Conservation (phyloP, 2,113 vertebrate genomes). For the Genyomyrus donnyi region DNA sequence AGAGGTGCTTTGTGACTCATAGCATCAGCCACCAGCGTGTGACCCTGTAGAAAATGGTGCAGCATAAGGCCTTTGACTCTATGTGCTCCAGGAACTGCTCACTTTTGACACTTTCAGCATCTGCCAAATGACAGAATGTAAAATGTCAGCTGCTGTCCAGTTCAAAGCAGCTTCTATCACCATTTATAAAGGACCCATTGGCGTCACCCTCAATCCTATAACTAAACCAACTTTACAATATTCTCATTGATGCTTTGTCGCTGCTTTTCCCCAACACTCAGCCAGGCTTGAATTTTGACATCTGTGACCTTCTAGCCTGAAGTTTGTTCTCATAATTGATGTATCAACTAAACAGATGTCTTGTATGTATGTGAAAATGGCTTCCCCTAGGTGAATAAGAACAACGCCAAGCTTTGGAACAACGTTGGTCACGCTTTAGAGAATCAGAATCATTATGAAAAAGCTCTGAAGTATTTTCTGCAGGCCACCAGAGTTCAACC, state of each 20-base stretch:
- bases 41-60: background rate
- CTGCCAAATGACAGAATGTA: background rate
- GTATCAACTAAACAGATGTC: background rate
- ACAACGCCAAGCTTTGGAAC: conserved; percentile 97
- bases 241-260: background rate
- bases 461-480: conserved; percentile 83
- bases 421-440: conserved; percentile 95
- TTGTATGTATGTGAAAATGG: conserved; percentile 3
- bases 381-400: conserved; percentile 83
- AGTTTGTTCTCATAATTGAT: background rate
- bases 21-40: background rate
- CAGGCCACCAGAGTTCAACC: conserved; percentile 92
- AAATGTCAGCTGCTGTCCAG: background rate
- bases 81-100: background rate
- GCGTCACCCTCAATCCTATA: background rate
- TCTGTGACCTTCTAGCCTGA: background rate
- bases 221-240: background rate
- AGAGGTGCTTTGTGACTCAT: background rate
- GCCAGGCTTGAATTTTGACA: background rate
- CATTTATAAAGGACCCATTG: background rate
- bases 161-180: background rate
- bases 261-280: background rate
- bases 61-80: background rate
- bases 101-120: background rate
- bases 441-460: conserved; percentile 88